Conservation (phyloP, 2,888 invertebrate species). For the Harmothoe impar region DNA sequence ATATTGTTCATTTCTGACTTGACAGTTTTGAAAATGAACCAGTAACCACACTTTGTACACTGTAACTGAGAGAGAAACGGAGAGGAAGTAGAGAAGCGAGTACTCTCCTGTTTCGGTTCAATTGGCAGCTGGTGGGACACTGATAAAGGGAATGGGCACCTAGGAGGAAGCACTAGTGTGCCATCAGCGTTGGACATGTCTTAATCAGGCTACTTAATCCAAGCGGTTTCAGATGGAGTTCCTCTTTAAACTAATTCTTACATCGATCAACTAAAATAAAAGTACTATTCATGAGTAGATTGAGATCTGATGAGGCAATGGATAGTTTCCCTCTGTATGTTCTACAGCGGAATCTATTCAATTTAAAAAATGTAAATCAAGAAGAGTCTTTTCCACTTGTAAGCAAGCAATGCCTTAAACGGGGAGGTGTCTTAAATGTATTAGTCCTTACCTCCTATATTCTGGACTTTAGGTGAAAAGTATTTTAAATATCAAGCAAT, state of each 20-base stretch:
- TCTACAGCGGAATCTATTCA: neutral
- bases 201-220: neutral
- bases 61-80: neutral
- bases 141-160: neutral
- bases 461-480: too few species aligned
- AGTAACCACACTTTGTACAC: slow-evolving; percentile 10
- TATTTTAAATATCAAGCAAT: too few species aligned
- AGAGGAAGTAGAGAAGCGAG: slow-evolving; percentile 30
- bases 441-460: too few species aligned
- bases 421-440: too few species aligned
- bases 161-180: neutral
- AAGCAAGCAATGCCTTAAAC: slow-evolving; percentile 9
- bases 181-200: neutral
- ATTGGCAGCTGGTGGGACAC: neutral
- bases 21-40: neutral
- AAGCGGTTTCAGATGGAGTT: neutral
- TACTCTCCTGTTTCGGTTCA: slow-evolving; percentile 35
- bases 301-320: neutral
- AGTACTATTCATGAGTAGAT: neutral
- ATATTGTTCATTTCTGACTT: slow-evolving; percentile 16
- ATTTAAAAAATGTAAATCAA: neutral
- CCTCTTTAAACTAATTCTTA: neutral
- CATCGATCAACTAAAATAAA: neutral
- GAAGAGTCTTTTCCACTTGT: neutral
- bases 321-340: neutral